Base-by-base conservation (phyloP, 2,888 invertebrate species). In the Rosalia funebris region DNA sequence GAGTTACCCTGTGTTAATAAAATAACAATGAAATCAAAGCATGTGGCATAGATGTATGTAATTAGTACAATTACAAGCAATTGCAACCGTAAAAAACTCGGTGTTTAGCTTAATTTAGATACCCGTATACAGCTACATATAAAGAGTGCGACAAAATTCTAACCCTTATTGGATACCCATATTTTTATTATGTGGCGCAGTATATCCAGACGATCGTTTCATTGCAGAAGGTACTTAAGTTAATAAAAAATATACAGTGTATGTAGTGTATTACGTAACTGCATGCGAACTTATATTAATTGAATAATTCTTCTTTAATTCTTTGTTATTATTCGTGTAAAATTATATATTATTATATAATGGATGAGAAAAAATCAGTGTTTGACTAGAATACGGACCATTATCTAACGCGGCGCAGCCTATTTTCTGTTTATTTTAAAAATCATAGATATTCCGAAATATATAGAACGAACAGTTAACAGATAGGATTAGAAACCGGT, bases 91-190 rank as follows among this genome's bases (percentile, higher is more conserved):
- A 61, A 61, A 61, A 61, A 57, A 57, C 37, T 20, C 48, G 31
- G 36, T 16, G 39, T 57, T 17, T 60, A 60, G 56, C 53, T 57
- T 53, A 61, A 61, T 61, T 53, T 57, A 48, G 44, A 20, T 42
- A 41, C 60, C 60, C 60, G 44, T 60, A 60, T 60, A 36, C 25
- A 55, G 39, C 19, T 12, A 12, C 20, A 5, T 17, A 17, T 50
- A 39, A 39, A 10, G 14, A 20, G 32, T 11, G 9, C 17, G 0
- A 15, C 12, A 11, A 1, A 47, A 34, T 17, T 16, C 17, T 17
- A 47, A 47, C 31, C 46, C 47, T 20, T 39, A 50, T 39, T 50
- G 14, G 12, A 14, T 39, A 41, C 50, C 50, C 39, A 39, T 20
- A 50, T 50, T 15, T 17, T 17, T 3, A 25, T 3, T 9, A 25